phyloP scores from a whole-genome alignment of 2,888 invertebrate genomes.

The Xestobium rufovillosum region DNA sequence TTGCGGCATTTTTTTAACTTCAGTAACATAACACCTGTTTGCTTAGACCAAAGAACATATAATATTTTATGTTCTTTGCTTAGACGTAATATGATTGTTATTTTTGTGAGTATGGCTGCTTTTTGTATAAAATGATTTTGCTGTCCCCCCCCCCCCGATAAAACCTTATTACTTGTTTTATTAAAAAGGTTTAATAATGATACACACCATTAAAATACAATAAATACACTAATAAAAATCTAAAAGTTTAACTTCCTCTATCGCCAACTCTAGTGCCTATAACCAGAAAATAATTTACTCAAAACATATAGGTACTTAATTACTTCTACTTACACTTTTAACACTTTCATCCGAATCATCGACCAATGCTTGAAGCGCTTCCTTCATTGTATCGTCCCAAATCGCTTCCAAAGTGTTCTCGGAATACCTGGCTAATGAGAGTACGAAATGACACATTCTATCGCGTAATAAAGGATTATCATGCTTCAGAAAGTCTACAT shows the following conservation, averaged over 20 bases:
- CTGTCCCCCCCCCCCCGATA: too few species aligned
- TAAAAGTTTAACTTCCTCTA: constrained; percentile 50
- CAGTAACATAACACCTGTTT: too few species aligned
- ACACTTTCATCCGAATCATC: constrained; percentile 56
- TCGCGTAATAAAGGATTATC: constrained; percentile 50
- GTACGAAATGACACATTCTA: constrained; percentile 64
- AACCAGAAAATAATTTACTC: constrained; percentile 17
- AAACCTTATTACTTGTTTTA: too few species aligned
- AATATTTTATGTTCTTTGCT: too few species aligned
- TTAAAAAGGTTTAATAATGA: too few species aligned
- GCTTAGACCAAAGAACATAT: too few species aligned
- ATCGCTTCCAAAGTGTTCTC: constrained; percentile 55
- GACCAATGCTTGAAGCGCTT: constrained; percentile 53
- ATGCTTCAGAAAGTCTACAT: constrained; percentile 51
- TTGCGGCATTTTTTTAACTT: too few species aligned
- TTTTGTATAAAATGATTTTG: too few species aligned
- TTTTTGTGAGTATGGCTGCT: too few species aligned
- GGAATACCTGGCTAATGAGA: constrained; percentile 60
- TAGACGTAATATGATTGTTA: too few species aligned
- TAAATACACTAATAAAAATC: too few species aligned
- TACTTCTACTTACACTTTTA: constrained; percentile 44
- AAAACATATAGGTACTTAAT: constrained; percentile 4
- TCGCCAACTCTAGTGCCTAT: constrained; percentile 49
- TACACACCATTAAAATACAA: too few species aligned
- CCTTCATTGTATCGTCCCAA: constrained; percentile 55